Percentiles rank a stretch among this genome's conserved stretches.
These are phyloP conservation scores for Anolis apletophallus DNA, from an alignment of 2,797 vertebrate species.

Conservation along the genomic window DNA sequence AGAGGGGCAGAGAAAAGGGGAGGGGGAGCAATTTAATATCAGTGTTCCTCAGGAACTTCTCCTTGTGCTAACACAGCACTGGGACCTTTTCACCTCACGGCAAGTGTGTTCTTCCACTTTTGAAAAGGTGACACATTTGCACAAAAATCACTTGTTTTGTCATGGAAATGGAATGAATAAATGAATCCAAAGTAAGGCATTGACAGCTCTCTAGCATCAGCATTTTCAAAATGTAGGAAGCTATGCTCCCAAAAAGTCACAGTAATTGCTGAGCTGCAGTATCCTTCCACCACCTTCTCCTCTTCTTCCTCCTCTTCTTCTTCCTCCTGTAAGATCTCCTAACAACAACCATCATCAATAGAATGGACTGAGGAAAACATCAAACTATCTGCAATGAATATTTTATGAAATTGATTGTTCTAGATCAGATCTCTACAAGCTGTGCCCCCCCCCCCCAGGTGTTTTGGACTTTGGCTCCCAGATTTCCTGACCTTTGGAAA, in stretches of 20 bases:
- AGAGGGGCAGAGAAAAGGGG: conserved; percentile 46
- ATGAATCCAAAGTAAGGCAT: conserved; percentile 48
- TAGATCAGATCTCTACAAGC: too few species aligned
- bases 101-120: conserved; percentile 53
- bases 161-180: conserved; percentile 59
- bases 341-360: too few species aligned
- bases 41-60: conserved; percentile 63
- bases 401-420: too few species aligned
- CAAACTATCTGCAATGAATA: too few species aligned
- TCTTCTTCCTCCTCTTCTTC: too few species aligned
- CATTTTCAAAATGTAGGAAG: conserved; percentile 42
- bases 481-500: too few species aligned
- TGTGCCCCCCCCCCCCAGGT: too few species aligned
- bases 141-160: conserved; percentile 53
- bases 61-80: conserved; percentile 40
- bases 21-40: conserved; percentile 15
- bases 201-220: conserved; percentile 32
- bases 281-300: neutral
- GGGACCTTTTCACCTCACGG: conserved; percentile 59
- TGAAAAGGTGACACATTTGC: conserved; percentile 57
- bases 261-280: neutral
- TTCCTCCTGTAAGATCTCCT: neutral
- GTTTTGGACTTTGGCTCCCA: too few species aligned
- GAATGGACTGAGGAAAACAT: too few species aligned
- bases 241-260: accelerated